Conservation (phyloP, 1,140 invertebrate species). For the Lepidurus apus region DNA sequence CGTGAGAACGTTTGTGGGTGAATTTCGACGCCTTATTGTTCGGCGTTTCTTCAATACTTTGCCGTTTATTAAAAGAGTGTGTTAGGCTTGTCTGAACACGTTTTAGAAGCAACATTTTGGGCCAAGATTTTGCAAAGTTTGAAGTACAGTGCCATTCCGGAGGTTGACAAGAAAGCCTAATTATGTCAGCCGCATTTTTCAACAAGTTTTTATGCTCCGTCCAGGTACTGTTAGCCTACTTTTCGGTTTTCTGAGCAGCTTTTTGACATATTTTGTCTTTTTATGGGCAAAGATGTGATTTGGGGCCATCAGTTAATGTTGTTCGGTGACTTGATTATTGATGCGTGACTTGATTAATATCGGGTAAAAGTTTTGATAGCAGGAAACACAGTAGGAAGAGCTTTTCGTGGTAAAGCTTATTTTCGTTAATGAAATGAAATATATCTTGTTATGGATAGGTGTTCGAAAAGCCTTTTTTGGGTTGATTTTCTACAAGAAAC, state of each 20-base stretch:
- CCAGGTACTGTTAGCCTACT: background rate
- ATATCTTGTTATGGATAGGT: too few species aligned
- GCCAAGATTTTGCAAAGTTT: background rate
- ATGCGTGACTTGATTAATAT: too few species aligned
- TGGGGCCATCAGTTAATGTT: too few species aligned
- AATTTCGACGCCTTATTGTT: background rate
- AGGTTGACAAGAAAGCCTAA: conserved; percentile 6
- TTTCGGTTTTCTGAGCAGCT: background rate
- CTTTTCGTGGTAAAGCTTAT: too few species aligned
- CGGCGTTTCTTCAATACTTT: background rate
- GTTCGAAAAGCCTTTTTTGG: too few species aligned
- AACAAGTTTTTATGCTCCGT: background rate
- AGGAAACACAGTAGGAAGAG: too few species aligned
- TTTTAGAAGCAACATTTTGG: background rate
- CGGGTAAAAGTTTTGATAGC: too few species aligned
- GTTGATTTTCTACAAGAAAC: too few species aligned
- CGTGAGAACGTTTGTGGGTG: background rate
- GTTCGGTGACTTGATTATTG: too few species aligned
- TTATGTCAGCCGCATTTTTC: conserved; percentile 1
- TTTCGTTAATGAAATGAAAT: too few species aligned
- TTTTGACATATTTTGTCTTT: background rate
- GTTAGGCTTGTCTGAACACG: too few species aligned
- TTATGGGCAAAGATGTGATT: background rate
- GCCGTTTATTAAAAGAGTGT: too few species aligned
- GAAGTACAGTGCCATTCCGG: background rate